Evolutionary conservation across 2,113 vertebrate genomes (phyloP).

Genomic region (Globicephala melas): DNA sequence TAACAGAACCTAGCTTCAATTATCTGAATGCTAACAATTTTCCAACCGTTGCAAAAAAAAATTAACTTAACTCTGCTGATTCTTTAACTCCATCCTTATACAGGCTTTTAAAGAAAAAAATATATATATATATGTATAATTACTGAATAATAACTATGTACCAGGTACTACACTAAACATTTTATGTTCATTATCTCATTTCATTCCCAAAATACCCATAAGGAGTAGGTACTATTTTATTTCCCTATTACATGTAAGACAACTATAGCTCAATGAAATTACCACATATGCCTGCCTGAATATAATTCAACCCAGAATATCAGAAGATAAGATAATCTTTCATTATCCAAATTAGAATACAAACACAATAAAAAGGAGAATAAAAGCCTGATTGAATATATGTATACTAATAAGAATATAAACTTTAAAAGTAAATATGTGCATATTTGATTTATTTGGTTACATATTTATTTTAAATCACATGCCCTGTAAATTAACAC

Average conservation of each 20-base stretch:
- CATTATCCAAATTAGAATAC: background rate
- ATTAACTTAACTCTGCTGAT: background rate
- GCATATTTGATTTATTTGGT: background rate
- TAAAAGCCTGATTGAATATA: background rate
- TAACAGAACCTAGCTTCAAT: background rate
- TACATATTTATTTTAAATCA: background rate
- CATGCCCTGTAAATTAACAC: background rate
- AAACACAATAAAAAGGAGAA: background rate
- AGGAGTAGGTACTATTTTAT: background rate
- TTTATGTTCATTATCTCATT: background rate
- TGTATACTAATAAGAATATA: background rate
- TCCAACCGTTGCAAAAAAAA: background rate
- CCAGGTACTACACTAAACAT: background rate
- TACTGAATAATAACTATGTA: background rate
- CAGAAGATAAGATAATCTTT: background rate
- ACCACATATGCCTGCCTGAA: background rate
- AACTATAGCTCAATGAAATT: background rate
- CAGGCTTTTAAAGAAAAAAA: background rate
- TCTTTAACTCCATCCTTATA: background rate
- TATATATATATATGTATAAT: background rate
- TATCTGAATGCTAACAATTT: background rate
- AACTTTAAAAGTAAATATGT: background rate
- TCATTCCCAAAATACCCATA: background rate
- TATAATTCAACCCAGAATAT: background rate
- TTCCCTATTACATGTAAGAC: background rate